phyloP scores from a whole-genome alignment of 1,140 invertebrate genomes.

The Aphidius ervi region DNA sequence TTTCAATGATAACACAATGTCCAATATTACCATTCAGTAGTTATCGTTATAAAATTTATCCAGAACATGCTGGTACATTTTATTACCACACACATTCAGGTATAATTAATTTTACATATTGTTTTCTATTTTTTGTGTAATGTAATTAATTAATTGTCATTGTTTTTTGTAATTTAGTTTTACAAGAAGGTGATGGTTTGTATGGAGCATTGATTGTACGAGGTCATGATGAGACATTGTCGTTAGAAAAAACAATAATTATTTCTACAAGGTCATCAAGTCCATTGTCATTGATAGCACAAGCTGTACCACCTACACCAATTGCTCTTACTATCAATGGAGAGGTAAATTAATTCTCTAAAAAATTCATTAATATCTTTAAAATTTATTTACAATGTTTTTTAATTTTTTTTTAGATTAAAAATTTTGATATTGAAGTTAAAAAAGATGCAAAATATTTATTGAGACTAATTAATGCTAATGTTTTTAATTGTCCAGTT shows the following conservation, averaged over 20 bases:
- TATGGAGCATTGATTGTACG: constrained; percentile 50
- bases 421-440: constrained; percentile 21
- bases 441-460: constrained; percentile 26
- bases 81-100: constrained; percentile 61
- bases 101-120: constrained; percentile 31
- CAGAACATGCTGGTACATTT: constrained; percentile 55
- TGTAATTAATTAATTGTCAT: background rate
- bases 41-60: constrained; percentile 55
- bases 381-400: background rate
- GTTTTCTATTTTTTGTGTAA: background rate
- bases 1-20: constrained; percentile 60
- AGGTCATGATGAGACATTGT: constrained; percentile 35
- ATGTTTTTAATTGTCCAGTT: constrained; percentile 51
- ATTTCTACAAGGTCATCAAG: constrained; percentile 32
- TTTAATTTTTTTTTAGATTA: constrained; percentile 7
- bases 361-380: background rate
- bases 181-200: constrained; percentile 51
- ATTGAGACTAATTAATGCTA: constrained; percentile 34
- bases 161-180: constrained; percentile 31
- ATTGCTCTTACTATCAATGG: constrained; percentile 31
- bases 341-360: constrained; percentile 27
- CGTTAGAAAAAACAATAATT: constrained; percentile 31
- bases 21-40: constrained; percentile 54
- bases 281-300: constrained; percentile 25
- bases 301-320: constrained; percentile 21